phyloP scores from a whole-genome alignment of 1,140 invertebrate species.

The Lepidurus apus region DNA sequence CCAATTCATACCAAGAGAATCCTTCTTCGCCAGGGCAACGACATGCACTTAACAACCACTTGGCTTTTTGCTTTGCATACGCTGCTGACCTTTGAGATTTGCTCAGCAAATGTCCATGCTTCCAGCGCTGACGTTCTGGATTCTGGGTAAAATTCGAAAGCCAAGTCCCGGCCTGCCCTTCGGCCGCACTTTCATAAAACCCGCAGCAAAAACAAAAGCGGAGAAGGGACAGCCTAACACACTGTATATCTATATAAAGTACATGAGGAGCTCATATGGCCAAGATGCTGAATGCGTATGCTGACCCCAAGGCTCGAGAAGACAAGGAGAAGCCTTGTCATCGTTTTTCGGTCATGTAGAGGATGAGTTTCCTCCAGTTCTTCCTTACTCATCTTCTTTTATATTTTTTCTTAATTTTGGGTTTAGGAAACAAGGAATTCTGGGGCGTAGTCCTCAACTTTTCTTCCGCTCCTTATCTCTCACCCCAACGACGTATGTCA shows the following conservation, averaged over 20 bases:
- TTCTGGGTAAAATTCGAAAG: background rate
- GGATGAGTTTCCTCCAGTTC: background rate
- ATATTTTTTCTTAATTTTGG: background rate
- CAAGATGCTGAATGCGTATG: background rate
- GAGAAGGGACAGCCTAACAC: background rate
- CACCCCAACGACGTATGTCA: background rate
- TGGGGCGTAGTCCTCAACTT: background rate
- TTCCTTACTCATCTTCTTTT: background rate
- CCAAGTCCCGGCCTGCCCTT: background rate
- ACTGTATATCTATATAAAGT: background rate
- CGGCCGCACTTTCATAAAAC: background rate
- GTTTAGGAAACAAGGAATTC: background rate
- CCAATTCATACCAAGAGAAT: background rate
- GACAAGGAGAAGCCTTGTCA: slow-evolving; percentile 21
- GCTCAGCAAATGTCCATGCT: background rate
- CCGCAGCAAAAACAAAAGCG: background rate
- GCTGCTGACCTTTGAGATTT: slow-evolving; percentile 6
- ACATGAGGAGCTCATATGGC: slow-evolving; percentile 1
- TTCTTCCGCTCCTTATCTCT: background rate
- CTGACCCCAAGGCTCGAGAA: background rate
- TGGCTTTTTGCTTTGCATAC: slow-evolving; percentile 10
- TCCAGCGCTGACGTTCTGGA: background rate
- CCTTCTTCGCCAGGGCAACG: slow-evolving; percentile 4
- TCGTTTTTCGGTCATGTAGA: slow-evolving; percentile 10
- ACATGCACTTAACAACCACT: background rate